Evolutionary conservation across 2,797 vertebrate species (phyloP).

Genomic region (Spea hammondii): DNA sequence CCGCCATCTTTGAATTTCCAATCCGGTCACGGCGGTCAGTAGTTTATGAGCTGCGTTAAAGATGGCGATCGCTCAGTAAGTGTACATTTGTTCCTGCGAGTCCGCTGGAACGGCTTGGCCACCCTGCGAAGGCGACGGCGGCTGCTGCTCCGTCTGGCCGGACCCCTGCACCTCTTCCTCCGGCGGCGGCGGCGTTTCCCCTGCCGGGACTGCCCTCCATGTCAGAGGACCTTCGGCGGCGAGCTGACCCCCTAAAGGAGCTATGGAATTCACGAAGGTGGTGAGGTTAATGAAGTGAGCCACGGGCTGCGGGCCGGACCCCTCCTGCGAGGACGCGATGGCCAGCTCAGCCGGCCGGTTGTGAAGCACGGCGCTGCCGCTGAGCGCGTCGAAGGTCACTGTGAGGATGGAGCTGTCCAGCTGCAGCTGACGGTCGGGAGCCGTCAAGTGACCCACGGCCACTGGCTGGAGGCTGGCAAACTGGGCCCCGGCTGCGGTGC

Average conservation of each 20-base stretch:
- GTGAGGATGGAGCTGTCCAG: slow-evolving; percentile 97
- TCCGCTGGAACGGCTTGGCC: slow-evolving; percentile 40
- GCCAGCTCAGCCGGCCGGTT: slow-evolving; percentile 82
- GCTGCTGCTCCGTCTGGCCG: slow-evolving; percentile 63
- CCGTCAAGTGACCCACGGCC: slow-evolving; percentile 81
- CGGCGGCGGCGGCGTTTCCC: slow-evolving; percentile 67
- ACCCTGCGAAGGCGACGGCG: not conserved
- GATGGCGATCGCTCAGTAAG: slow-evolving; percentile 72
- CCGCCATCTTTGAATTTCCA: not conserved
- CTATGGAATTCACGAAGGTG: slow-evolving; percentile 91
- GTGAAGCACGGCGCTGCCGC: slow-evolving; percentile 87
- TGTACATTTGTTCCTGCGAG: slow-evolving; percentile 84
- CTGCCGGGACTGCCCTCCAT: slow-evolving; percentile 83
- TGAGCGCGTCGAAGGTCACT: slow-evolving; percentile 92
- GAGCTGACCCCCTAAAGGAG: slow-evolving; percentile 77
- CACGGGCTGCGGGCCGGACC: slow-evolving; percentile 77
- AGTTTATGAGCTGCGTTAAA: slow-evolving; percentile 3
- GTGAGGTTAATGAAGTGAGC: slow-evolving; percentile 96
- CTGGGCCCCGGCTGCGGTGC: slow-evolving; percentile 76
- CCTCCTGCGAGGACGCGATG: slow-evolving; percentile 64
- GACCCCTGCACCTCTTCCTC: slow-evolving; percentile 63
- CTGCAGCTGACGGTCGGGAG: slow-evolving; percentile 83
- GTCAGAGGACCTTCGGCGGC: slow-evolving; percentile 78
- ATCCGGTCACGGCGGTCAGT: not conserved
- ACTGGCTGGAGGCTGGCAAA: slow-evolving; percentile 94